Base-by-base conservation (phyloP, 1,140 invertebrate species). In the Palaemon carinicauda region DNA sequence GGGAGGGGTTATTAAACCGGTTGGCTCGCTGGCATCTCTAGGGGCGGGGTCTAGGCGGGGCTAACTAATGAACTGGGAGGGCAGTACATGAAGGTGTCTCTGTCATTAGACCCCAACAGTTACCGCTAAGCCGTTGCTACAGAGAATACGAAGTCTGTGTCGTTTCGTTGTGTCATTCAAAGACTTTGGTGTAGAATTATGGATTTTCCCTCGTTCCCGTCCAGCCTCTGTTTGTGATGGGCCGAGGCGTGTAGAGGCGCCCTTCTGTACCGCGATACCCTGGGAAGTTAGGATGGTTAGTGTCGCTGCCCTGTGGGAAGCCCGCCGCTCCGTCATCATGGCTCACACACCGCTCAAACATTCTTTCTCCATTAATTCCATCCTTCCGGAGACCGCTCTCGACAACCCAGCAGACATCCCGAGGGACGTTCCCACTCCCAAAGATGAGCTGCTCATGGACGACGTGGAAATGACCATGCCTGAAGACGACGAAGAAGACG, bases 321-420 rank as follows among this genome's bases (percentile, higher is more conserved):
- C 50, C 54, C 69, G 56, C 54, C 69, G 56, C 77, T 80, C 56
- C 54, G 51, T 77, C 56, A 93, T 93, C 90, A 90, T 90, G 90
- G 92, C 94, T 50, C 92, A 93, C 53, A 92, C 93, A 74, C 93
- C 94, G 0, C 90, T 95, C 0, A 95, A 94, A 89, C 95, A 94
- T 15, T 94, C 93, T 82, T 96, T 96, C 91, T 95, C 94, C 86
- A 96, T 96, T 73, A 94, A 94, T 84, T 93, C 94, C 41, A 94
- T 96, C 53, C 89, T 96, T 14, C 90, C 0, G 71, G 90, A 92
- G 3, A 89, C 89, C 27, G 87, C 88, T 75, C 92, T 90, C 89
- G 91, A 14, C 90, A 90, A 0, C 91, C 83, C 83, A 51, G 69
- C 29, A 27, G 60, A 52, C n/a, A 24, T 80, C 14, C 77, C 83